Conservation (phyloP, 1,140 invertebrate genomes). For the Cardiocondyla obscurior region DNA sequence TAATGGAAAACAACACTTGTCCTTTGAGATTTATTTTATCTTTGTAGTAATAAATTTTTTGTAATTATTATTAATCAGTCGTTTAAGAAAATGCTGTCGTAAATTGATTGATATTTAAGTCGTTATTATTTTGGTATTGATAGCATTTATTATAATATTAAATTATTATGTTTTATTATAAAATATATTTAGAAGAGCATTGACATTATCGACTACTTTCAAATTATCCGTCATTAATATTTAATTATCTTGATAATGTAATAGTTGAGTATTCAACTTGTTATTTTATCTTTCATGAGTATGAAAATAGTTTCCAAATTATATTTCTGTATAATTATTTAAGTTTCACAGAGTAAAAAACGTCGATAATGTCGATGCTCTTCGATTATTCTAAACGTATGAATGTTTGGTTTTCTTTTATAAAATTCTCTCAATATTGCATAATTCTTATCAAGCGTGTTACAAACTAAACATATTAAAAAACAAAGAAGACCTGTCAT, state of each 20-base stretch:
- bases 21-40: too few relatives aligned
- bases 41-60: too few relatives aligned
- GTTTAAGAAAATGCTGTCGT: background rate
- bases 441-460: background rate
- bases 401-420: background rate
- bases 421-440: background rate
- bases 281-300: background rate
- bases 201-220: constrained; percentile 2
- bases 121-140: background rate
- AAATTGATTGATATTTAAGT: background rate
- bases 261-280: background rate
- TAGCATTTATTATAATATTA: background rate
- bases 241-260: background rate
- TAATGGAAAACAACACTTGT: too few relatives aligned
- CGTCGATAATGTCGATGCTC: background rate
- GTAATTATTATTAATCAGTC: background rate
- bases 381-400: background rate
- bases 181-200: background rate
- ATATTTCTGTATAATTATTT: background rate
- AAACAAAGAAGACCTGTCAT: background rate
- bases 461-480: background rate
- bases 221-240: background rate
- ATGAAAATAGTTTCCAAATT: background rate
- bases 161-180: background rate
- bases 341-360: background rate